Base-by-base conservation (phyloP, 2,797 vertebrate genomes). In the Triplophysa yarkandensis region DNA sequence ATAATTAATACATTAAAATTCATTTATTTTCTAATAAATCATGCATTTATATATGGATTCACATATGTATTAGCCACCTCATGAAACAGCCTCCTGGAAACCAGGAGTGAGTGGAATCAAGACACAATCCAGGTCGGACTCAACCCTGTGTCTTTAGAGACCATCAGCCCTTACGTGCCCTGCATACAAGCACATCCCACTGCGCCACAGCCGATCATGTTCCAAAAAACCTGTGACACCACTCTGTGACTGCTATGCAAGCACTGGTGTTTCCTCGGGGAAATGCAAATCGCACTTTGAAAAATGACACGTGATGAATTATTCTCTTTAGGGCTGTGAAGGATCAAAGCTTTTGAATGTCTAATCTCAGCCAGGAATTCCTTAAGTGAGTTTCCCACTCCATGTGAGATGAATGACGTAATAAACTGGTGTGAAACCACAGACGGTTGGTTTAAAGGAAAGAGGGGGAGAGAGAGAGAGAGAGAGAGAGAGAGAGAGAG, bases 391-490 rank as follows among this genome's bases (percentile, higher is more conserved):
- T 43, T 68, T 68, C 30, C 64, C 55, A 19, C 62, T 68, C n/a
- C 52, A 39, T 58, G 61, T 41, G 68, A 66, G 72, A 71, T 76
- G 62, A 62, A 75, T 71, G 68, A 76, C 39, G 73, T 60, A 71
- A 65, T 76, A 61, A 66, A 28, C 21, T 44, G 19, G 61, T 64
- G 60, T 60, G 68, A 66, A 70, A 75, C 32, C 54, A 25, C 28
- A 39, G 63, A 62, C 67, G 55, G 77, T 70, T 70, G 71, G 50
- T 65, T 71, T 16, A 61, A n/a, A 61, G 62, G 54, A 58, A 39
- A 62, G 50, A 39, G 57, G 34, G 52, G 63, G n/a, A n/a, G n/a
- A n/a, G n/a, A n/a, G n/a, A n/a, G n/a, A n/a, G n/a, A n/a, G n/a
- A n/a, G n/a, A n/a, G n/a, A n/a, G n/a, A n/a, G n/a, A n/a, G n/a